Base-by-base conservation (phyloP, 2,113 vertebrate species). In the Mus pahari region DNA sequence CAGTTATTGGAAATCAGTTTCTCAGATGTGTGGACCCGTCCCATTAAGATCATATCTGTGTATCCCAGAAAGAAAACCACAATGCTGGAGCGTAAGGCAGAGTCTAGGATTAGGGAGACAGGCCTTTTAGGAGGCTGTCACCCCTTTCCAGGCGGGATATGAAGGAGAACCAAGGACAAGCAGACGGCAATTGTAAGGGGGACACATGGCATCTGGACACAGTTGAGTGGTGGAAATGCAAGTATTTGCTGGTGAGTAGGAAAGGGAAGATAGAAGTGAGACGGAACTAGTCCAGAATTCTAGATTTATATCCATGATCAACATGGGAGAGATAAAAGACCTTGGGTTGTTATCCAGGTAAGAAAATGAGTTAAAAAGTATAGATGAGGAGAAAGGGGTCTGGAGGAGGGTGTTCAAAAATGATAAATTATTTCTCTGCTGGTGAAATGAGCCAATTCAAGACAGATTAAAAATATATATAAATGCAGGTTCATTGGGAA, bases 351-450 rank as follows among this genome's bases (percentile, higher is more conserved):
- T 79, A 73, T 81, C 71, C 78, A 22, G 58, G 50, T 5, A 71
- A 81, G 73, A 81, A 81, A 90, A 86, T 70, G 28, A 83, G 24
- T 88, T 84, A 73, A 92, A 50, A 28, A 91, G 9, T 77, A 42
- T 16, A 82, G 39, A 9, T 48, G 39, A 31, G 39, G 48, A 33
- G 42, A 58, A 71, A 94, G 86, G 5, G 48, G 48, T n/a, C n/a
- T n/a, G 45, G 1, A 22, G 26, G 62, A 90, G 64, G 13, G 22
- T 16, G 60, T 66, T 13, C 36, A 89, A 53, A 20, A 64, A 9
- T 26, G 62, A 26, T 64, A 64, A 64, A 64, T 64, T 64, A 64
- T 26, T 64, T 64, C 60, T 62, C 62, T 64, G 62, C 62, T 26
- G 24, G 62, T 64, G 62, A 64, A 64, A 9, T 26, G 62, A 60